Conservation (phyloP, 2,888 invertebrate genomes). For the Pseudococcus longispinus region DNA sequence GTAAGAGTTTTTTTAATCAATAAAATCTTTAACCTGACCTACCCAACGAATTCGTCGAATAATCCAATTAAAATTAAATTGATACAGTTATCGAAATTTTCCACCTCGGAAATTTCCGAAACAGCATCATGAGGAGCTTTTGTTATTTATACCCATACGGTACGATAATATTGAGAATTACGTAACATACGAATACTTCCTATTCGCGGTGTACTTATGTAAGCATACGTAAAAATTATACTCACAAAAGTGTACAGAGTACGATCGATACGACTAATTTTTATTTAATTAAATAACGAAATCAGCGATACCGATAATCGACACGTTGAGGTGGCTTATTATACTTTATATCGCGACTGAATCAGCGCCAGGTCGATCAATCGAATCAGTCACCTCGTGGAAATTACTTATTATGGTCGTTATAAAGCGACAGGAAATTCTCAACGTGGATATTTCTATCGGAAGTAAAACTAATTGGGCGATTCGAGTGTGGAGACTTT, state of each 20-base stretch:
- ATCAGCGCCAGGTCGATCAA: background rate
- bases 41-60: background rate
- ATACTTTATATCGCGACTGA: background rate
- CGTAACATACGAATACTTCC: conserved; percentile 30
- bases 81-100: background rate
- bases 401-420: background rate
- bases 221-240: background rate
- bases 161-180: background rate
- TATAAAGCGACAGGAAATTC: background rate
- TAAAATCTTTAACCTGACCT: background rate
- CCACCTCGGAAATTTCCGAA: background rate
- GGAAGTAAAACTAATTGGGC: background rate
- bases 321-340: conserved; percentile 3
- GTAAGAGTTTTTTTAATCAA: too few species aligned
- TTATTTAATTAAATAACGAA: conserved; percentile 39
- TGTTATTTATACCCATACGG: background rate
- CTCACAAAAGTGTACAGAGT: background rate
- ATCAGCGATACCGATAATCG: background rate
- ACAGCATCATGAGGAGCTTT: background rate
- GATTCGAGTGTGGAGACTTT: background rate
- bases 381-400: background rate
- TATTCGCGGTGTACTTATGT: background rate
- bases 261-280: conserved; percentile 39
- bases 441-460: background rate
- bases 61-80: background rate